These are phyloP conservation scores for Cavia porcellus DNA, from an alignment of 2,113 vertebrate species.

Conservation along the genomic window DNA sequence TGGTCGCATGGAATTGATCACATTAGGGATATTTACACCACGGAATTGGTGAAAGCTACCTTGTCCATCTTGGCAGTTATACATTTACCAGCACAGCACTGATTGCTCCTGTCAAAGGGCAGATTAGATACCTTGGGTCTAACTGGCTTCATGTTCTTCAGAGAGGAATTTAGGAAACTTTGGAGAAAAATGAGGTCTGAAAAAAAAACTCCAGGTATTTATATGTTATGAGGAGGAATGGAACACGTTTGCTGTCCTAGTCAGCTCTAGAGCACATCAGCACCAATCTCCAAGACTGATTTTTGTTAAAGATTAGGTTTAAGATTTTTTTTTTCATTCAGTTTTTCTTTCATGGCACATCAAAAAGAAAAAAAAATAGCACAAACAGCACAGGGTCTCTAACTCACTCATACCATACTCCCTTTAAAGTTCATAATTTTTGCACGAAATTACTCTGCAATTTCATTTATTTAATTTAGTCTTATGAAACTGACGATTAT, in stretches of 20 bases:
- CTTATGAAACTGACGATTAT: constrained; percentile 24
- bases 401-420: not conserved
- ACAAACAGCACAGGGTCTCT: not conserved
- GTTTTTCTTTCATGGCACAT: not conserved
- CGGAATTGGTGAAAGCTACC: not conserved
- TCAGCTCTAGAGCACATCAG: not conserved
- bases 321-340: not conserved
- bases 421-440: constrained; percentile 33
- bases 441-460: not conserved
- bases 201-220: not conserved
- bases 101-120: not conserved
- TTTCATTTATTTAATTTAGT: constrained; percentile 34
- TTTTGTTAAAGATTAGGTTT: constrained; percentile 1
- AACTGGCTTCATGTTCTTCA: not conserved
- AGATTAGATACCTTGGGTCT: not conserved
- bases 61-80: no score
- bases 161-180: not conserved
- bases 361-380: not conserved
- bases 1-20: not conserved
- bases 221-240: not conserved
- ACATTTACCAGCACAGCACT: not conserved
- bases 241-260: not conserved
- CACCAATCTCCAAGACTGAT: not conserved
- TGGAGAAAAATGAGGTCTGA: not conserved
- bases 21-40: not conserved